Evolutionary conservation across 2,113 vertebrate species (phyloP), one percentile per base, ranked within the genome.

Genomic region (Anolis carolinensis): DNA sequence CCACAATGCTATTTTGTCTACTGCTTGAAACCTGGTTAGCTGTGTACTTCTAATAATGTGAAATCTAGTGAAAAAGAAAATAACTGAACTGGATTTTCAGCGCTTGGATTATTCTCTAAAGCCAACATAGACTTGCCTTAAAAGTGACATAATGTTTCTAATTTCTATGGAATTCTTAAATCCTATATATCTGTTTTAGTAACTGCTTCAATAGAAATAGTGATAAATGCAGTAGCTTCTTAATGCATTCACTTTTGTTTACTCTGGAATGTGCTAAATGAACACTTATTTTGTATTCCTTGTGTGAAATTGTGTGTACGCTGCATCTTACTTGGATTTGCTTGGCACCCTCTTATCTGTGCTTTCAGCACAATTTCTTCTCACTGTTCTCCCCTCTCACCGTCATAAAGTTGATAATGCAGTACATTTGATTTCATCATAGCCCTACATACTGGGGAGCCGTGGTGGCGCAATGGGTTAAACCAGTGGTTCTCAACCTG

Each of bases 1-100:
- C 97, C 96, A 97, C 97, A 97, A 97, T 97, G 96, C 96, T 96
- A 93, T 97, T 97, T 97, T 97, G 96, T 96, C 96, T 97, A 94
- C 96, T 95, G 95, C 95, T 94, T 93, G 96, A 96, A 97, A 97
- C 96, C 96, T 97, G 96, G 96, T 97, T 97, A 97, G 95, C 96
- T 95, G 91, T 95, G 95, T 95, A 95, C 95, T 95, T 96, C 96
- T 97, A 96, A 96, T 96, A 96, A 93, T 83, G 93, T 94, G 93
- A 91, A 95, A 95, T 93, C 91, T 89, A 87, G 92, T 96, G 96
- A 94, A 94, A 95, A 93, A 94, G 77, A 89, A 97, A 96, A 96
- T 93, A 96, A 80, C 95, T 87, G 96, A 96, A 96, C 94, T 96
- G 97, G 95, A 97, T 96, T 96, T 4, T 0, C 88, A 92, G 93